Base-by-base conservation (phyloP, 2,797 vertebrate genomes). In the Psittacula derbiana region DNA sequence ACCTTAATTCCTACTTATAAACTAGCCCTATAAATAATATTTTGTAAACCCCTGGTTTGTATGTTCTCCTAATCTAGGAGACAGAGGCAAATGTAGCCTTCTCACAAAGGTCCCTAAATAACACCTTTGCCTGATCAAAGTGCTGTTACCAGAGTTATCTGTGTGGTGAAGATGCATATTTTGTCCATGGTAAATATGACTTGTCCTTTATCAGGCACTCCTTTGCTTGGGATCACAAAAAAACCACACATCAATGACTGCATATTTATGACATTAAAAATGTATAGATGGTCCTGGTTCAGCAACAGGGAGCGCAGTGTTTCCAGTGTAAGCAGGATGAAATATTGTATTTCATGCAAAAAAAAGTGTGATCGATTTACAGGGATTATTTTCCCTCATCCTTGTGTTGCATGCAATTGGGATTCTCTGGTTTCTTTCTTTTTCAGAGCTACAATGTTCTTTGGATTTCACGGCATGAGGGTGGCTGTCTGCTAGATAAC, bases 231-330 rank as follows among this genome's bases (percentile, higher is more conserved):
- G 11, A 41, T 24, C 20, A 47, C 21, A 33, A 52, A 50, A 52
- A 50, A 41, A 2, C 0, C 8, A 28, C 6, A 1, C 8, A 24
- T 38, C 15, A 23, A 17, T n/a, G 33, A 33, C 23, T 66, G 7
- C 8, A 33, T 33, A 27, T 80, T 19, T 38, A 31, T 43, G 28
- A 47, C 23, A 71, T 86, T 28, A 49, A 33, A 28, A 86, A 75
- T 7, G 15, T 12, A 28, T 11, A 70, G 12, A 55, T 71, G 6
- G 6, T 47, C 31, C 11, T 47, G 13, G 27, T 43, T 60, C 9
- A 5, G 23, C 44, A 75, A 17, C 12, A 72, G 38, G 20, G 25
- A 58, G 14, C 24, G 14, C 13, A 13, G 13, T 9, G 8, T n/a
- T 16, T 58, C 38, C 20, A 19, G 17, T 27, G 43, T 40, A 49